phyloP scores from a whole-genome alignment of 2,113 vertebrate genomes.

The Paracanthobrama guichenoti region DNA sequence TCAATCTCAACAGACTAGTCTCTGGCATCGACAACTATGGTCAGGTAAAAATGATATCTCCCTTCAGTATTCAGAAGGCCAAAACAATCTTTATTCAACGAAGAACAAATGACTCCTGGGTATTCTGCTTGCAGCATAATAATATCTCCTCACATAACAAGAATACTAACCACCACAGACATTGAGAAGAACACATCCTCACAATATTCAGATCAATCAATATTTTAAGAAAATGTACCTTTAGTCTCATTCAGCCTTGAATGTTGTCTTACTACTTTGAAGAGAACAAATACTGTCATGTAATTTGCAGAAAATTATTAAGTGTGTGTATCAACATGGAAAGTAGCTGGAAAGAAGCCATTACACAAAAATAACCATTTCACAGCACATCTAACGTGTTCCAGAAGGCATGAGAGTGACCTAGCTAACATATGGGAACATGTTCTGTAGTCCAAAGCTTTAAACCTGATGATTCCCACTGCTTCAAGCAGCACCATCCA shows the following conservation, averaged over 20 bases:
- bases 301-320: background rate
- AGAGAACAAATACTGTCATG: background rate
- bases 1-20: conserved; percentile 97
- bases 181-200: background rate
- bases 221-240: background rate
- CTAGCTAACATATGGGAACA: conserved; percentile 32
- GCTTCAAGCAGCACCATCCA: background rate
- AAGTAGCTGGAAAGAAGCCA: conserved; percentile 16
- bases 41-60: conserved; percentile 80
- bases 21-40: conserved; percentile 99
- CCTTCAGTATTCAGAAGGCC: background rate
- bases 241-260: background rate
- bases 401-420: conserved; percentile 20
- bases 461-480: conserved; percentile 4
- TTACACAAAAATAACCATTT: conserved; percentile 25
- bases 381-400: background rate
- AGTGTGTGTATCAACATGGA: background rate
- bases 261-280: background rate
- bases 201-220: background rate
- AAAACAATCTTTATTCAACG: background rate
- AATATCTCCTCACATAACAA: background rate
- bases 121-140: background rate
- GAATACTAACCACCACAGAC: background rate
- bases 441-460: conserved; percentile 17
- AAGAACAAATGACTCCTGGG: background rate